A percentile compares a stretch with the other conserved stretches of the same genome.
Conservation (phyloP, 2,888 invertebrate species). For the Oscheius sp. region DNA sequence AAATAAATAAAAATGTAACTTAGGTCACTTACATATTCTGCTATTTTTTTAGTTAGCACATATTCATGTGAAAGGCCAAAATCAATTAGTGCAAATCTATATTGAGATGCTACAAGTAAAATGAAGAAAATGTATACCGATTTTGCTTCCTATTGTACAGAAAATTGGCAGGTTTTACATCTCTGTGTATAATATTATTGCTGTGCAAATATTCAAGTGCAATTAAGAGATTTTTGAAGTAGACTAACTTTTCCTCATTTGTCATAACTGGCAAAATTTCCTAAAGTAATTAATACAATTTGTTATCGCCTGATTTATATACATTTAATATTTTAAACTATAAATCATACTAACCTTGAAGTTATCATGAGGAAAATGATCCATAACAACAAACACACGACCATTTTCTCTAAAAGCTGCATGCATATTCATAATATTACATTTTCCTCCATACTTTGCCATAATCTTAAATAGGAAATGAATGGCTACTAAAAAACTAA, state of each 20-base stretch:
- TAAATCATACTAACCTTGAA: conserved; percentile 78
- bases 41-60: background rate
- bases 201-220: conserved; percentile 84
- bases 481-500: background rate
- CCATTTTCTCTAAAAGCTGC: conserved; percentile 73
- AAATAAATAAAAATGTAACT: background rate
- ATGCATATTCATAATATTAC: conserved; percentile 28
- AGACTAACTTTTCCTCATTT: conserved; percentile 78
- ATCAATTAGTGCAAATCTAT: conserved; percentile 80
- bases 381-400: conserved; percentile 87
- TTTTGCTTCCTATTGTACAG: conserved; percentile 79
- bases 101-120: too few species aligned
- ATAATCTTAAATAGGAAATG: conserved; percentile 22
- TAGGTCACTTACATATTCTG: background rate
- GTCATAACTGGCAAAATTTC: conserved; percentile 11
- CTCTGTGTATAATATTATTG: conserved; percentile 86
- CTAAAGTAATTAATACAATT: too few species aligned
- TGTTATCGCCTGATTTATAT: too few species aligned
- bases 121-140: too few species aligned
- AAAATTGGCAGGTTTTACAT: conserved; percentile 90
- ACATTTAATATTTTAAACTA: conserved; percentile 3
- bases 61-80: conserved; percentile 84
- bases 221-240: conserved; percentile 83
- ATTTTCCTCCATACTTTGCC: conserved; percentile 15
- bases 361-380: conserved; percentile 83